These are phyloP conservation scores for Poecilia wingei DNA, from an alignment of 2,797 vertebrate species.

Conservation along the genomic window DNA sequence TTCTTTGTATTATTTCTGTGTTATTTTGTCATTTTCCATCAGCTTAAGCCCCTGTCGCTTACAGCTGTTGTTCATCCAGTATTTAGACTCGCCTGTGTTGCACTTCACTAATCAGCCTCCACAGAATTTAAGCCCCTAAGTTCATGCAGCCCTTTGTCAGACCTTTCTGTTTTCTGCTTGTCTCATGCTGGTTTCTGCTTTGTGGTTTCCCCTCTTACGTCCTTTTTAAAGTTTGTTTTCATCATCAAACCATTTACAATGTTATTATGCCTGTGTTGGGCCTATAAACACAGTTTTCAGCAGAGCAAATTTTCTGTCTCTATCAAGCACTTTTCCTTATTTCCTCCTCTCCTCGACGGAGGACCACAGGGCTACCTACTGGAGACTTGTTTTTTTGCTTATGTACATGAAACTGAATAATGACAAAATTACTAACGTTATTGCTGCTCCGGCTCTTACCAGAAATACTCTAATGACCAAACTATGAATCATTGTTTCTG, in stretches of 20 bases:
- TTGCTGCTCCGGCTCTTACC: not conserved
- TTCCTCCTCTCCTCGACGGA: not conserved
- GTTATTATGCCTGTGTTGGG: not conserved
- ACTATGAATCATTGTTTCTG: not conserved
- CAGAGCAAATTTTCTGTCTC: not conserved
- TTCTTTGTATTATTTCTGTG: not conserved
- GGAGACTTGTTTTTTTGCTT: not conserved
- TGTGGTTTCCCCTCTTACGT: not conserved
- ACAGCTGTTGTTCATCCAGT: not conserved
- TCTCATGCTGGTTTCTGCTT: not conserved
- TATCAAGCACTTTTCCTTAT: not conserved
- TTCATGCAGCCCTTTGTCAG: not conserved
- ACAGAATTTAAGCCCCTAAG: not conserved
- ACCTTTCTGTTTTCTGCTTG: not conserved
- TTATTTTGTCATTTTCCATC: not conserved
- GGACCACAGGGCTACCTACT: not conserved
- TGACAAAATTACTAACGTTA: not conserved
- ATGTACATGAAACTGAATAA: not conserved
- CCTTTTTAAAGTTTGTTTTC: not conserved
- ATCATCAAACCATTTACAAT: not conserved
- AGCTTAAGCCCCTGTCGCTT: not conserved
- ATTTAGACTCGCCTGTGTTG: not conserved
- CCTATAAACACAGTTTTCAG: not conserved
- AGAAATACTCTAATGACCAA: not conserved
- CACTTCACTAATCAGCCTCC: not conserved